Percentiles rank a stretch among this genome's conserved stretches.
Evolutionary conservation across 2,888 invertebrate genomes (phyloP).

Genomic region (Dioctria rufipes): DNA sequence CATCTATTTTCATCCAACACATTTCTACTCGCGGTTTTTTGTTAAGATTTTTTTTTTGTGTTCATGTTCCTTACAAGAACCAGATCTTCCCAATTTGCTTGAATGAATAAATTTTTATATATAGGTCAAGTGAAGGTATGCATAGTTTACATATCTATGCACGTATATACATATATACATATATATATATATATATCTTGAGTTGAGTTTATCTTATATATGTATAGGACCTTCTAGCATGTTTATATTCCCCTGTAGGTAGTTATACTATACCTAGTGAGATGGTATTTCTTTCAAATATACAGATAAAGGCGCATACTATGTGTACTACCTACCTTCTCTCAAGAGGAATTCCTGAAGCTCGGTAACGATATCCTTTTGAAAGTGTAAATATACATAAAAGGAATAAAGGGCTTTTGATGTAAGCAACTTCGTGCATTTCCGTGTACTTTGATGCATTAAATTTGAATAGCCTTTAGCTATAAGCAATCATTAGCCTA

Average conservation of each 20-base stretch:
- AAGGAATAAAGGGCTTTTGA: conserved; percentile 18
- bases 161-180: conserved; percentile 1
- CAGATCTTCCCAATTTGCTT: conserved; percentile 23
- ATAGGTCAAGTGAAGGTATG: conserved; percentile 23
- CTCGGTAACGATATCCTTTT: conserved; percentile 28
- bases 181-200: conserved; percentile 22
- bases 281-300: too few species aligned
- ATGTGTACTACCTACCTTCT: not conserved
- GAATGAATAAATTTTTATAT: conserved; percentile 9
- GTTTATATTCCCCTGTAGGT: conserved; percentile 3
- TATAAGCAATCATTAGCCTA: conserved; percentile 33
- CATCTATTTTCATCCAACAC: too few species aligned
- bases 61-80: not conserved
- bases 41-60: too few species aligned
- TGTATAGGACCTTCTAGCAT: not conserved
- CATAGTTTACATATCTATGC: not conserved
- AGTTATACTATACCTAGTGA: not conserved
- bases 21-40: too few species aligned
- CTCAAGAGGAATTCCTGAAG: conserved; percentile 18
- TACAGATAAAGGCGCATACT: too few species aligned
- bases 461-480: conserved; percentile 37
- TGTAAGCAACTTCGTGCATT: conserved; percentile 33
- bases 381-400: conserved; percentile 12
- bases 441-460: conserved; percentile 26
- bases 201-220: not conserved